A percentile compares a stretch with the other conserved stretches of the same genome.
These are phyloP conservation scores for Drosophila rellima DNA, from an alignment of 2,888 invertebrate species.

Conservation along the genomic window DNA sequence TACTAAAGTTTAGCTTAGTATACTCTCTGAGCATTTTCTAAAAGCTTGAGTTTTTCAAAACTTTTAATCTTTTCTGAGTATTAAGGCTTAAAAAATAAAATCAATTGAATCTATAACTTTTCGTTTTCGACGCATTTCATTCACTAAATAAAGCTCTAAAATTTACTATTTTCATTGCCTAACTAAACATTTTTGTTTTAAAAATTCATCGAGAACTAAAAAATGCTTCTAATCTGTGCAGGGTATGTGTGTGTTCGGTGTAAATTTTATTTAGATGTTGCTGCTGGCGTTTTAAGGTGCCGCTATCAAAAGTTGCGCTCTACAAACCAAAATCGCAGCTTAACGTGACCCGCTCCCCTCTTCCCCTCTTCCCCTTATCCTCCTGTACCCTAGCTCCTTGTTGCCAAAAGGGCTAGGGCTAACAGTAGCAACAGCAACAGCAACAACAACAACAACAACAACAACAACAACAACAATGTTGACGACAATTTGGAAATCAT, in stretches of 20 bases:
- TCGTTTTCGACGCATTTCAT: no score
- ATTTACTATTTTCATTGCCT: no score
- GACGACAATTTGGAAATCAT: constrained; percentile 73
- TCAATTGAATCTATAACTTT: no score
- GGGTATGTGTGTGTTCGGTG: constrained; percentile 4
- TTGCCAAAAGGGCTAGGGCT: constrained; percentile 34
- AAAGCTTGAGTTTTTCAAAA: no score
- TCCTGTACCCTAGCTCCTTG: neutral
- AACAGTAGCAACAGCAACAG: constrained; percentile 60
- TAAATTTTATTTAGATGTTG: neutral
- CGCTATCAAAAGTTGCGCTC: constrained; percentile 44
- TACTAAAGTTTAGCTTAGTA: no score
- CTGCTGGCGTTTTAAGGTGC: constrained; percentile 61
- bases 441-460: neutral
- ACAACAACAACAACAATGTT: neutral
- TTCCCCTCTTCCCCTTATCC: neutral
- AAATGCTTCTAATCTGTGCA: neutral
- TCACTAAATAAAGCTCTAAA: no score
- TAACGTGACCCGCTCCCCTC: constrained; percentile 41
- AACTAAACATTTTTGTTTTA: no score
- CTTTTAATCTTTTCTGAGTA: no score
- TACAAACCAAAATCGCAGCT: constrained; percentile 44
- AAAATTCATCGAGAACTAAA: no score
- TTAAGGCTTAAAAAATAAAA: no score
- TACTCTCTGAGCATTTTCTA: no score